Percentiles rank a stretch among this genome's conserved stretches.
Evolutionary conservation across 2,113 vertebrate genomes (phyloP).

Genomic region (Pogona vitticeps): DNA sequence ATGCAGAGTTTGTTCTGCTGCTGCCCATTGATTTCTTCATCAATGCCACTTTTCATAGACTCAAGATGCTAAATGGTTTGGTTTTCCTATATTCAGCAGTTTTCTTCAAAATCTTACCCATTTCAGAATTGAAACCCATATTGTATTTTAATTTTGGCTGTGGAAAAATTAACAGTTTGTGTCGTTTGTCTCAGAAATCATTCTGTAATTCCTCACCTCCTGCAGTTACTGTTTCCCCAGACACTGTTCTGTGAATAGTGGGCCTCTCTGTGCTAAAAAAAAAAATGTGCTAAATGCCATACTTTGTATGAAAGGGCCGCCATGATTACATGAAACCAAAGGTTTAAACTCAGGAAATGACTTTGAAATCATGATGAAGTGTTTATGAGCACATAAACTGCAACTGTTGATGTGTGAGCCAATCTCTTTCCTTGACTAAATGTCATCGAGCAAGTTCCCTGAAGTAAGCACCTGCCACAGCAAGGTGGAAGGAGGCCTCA

Average conservation of each 20-base stretch:
- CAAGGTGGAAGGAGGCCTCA: too few species aligned
- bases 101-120: background rate
- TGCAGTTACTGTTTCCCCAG: background rate
- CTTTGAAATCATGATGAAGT: background rate
- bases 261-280: conserved; percentile 19
- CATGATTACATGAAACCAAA: background rate
- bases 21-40: background rate
- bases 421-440: background rate
- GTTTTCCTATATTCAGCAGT: background rate
- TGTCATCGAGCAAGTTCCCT: background rate
- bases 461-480: background rate
- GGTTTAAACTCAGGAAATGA: conserved; percentile 13
- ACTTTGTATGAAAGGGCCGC: conserved; percentile 14
- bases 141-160: background rate
- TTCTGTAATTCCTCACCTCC: background rate
- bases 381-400: background rate
- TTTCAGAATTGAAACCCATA: background rate
- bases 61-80: background rate
- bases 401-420: background rate
- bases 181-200: background rate
- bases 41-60: background rate
- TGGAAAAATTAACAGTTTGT: background rate
- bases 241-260: conserved; percentile 27
- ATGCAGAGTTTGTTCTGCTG: background rate
- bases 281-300: background rate